phyloP scores from a whole-genome alignment of 2,113 vertebrate genomes.

The Sinocyclocheilus grahami region DNA sequence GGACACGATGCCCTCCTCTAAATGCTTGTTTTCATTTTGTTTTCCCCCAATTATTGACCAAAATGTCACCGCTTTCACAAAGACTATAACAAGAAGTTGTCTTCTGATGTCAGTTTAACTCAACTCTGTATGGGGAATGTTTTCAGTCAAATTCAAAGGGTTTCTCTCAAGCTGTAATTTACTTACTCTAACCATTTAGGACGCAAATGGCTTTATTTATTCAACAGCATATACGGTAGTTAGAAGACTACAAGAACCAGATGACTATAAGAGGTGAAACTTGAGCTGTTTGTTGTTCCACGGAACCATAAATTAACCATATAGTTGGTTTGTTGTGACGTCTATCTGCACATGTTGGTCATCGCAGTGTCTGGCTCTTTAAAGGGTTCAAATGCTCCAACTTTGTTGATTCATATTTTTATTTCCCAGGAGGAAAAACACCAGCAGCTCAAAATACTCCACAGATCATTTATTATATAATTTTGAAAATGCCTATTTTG shows the following conservation, averaged over 20 bases:
- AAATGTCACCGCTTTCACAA: constrained; percentile 13
- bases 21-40: neutral
- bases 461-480: no score
- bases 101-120: constrained; percentile 8
- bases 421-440: constrained; percentile 52
- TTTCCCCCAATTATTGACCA: neutral
- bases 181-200: constrained; percentile 64
- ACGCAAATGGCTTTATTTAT: constrained; percentile 58
- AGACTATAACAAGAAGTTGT: neutral
- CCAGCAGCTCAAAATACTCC: no score
- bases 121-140: constrained; percentile 5
- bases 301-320: constrained; percentile 70
- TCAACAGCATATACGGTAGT: constrained; percentile 44
- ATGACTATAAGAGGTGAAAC: constrained; percentile 51
- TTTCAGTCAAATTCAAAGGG: constrained; percentile 28
- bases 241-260: constrained; percentile 59
- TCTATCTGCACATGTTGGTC: constrained; percentile 60
- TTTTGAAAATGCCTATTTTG: no score
- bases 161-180: constrained; percentile 51
- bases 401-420: constrained; percentile 46
- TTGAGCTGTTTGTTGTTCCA: constrained; percentile 51
- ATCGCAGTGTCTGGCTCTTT: constrained; percentile 55
- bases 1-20: neutral
- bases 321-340: constrained; percentile 69
- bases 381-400: constrained; percentile 53